These are phyloP conservation scores for Pentalonia nigronervosa DNA, from an alignment of 1,140 invertebrate species.

Conservation along the genomic window DNA sequence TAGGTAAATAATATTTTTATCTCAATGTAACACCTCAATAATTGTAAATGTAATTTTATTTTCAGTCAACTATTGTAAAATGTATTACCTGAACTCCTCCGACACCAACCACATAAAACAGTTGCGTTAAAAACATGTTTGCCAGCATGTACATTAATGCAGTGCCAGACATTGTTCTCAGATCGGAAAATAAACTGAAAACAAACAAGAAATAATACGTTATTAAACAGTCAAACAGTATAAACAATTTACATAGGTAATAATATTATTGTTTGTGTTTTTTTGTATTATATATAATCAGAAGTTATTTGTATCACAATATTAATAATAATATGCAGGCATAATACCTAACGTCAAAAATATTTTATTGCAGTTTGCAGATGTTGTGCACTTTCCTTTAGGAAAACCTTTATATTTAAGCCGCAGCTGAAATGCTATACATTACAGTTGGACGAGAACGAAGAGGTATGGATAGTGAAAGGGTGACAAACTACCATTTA, in stretches of 20 bases:
- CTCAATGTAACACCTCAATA: background rate
- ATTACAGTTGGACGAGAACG: background rate
- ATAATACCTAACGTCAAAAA: background rate
- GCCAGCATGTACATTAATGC: conserved; percentile 74
- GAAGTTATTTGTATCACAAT: background rate
- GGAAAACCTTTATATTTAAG: background rate
- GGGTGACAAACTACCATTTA: conserved; percentile 42
- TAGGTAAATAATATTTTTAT: background rate
- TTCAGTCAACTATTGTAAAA: background rate
- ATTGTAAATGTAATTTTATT: background rate
- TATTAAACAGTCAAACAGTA: background rate
- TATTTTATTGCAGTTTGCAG: background rate
- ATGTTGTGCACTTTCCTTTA: background rate
- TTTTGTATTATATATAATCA: background rate
- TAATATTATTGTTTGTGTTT: background rate
- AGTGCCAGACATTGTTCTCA: conserved; percentile 72
- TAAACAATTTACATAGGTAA: background rate
- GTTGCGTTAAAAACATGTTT: conserved; percentile 73
- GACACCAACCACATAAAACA: conserved; percentile 75
- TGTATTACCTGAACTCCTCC: conserved; percentile 71
- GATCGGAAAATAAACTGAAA: conserved; percentile 72
- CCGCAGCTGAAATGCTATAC: background rate
- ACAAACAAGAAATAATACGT: conserved; percentile 63
- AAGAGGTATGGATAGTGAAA: background rate
- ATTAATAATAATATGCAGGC: background rate